Evolutionary conservation across 2,113 vertebrate species (phyloP).

Genomic region (Chascanopsetta lugubris): DNA sequence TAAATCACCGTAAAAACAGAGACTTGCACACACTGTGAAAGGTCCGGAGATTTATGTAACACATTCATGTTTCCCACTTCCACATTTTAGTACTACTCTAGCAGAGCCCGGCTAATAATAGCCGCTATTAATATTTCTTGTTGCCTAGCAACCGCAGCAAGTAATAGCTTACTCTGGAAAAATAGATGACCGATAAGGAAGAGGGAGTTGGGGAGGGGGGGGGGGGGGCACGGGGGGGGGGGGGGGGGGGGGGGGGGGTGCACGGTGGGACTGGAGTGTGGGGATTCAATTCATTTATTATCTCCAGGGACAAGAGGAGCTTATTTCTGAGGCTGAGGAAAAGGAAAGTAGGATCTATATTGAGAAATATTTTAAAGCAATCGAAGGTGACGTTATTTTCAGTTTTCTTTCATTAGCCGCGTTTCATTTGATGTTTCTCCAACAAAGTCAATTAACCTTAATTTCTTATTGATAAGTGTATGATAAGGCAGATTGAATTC

Average conservation of each 20-base stretch:
- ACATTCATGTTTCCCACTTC: slow-evolving; percentile 99
- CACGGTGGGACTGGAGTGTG: slow-evolving; percentile 24
- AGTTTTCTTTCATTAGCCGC: slow-evolving; percentile 79
- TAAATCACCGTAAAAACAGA: slow-evolving; percentile 99
- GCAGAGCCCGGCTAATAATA: slow-evolving; percentile 99
- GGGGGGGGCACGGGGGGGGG: no score
- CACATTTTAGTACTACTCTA: slow-evolving; percentile 99
- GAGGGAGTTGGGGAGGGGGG: slow-evolving; percentile 64
- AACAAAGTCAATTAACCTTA: slow-evolving; percentile 83
- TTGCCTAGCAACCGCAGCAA: slow-evolving; percentile 98
- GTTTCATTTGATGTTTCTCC: slow-evolving; percentile 72
- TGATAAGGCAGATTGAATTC: slow-evolving; percentile 72
- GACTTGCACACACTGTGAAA: slow-evolving; percentile 96
- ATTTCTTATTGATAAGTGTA: slow-evolving; percentile 74
- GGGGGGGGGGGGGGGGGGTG: no score
- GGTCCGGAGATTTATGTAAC: slow-evolving; percentile 99
- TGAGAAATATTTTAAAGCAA: slow-evolving; percentile 85
- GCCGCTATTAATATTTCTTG: slow-evolving; percentile 99
- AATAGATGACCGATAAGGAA: slow-evolving; percentile 99
- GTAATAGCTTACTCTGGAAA: slow-evolving; percentile 99
- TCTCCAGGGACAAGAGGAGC: slow-evolving; percentile 97
- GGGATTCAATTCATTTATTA: slow-evolving; percentile 99
- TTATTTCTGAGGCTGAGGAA: slow-evolving; percentile 97
- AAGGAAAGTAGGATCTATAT: slow-evolving; percentile 88
- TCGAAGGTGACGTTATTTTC: slow-evolving; percentile 82